Evolutionary conservation across 2,797 vertebrate species (phyloP), one percentile per base, ranked within the genome.

Genomic region (Xenentodon cancila): DNA sequence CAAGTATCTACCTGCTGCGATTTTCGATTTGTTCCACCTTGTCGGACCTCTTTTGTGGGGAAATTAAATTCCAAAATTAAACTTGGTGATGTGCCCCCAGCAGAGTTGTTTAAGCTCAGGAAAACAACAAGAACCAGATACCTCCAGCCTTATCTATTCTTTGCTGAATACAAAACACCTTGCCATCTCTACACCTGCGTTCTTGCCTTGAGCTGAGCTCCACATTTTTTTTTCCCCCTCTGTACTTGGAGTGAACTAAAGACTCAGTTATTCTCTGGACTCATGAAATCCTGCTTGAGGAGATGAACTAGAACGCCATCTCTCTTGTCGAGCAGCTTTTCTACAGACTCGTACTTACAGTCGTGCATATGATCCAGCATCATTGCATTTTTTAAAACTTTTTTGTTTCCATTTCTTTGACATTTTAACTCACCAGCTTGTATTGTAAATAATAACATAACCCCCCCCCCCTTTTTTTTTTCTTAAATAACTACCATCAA

Each of bases 41-140:
- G 73, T 68, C 79, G 86, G 91, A 89, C 89, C 89, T 90, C 87
- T 80, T 92, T 91, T 88, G 84, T 85, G 84, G 84, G 84, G 73
- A 91, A 92, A 93, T 92, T 91, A 89, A 91, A 92, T 90, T 91
- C 85, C 88, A 85, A 88, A 93, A 91, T 92, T 90, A 91, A 92
- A 88, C 76, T 82, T 71, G 54, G 81, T 88, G 83, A 82, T 43
- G 64, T 52, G 79, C 81, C 78, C 84, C 80, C 62, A 89, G 88
- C 80, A 11, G 54, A 86, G 73, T 84, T 83, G 78, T 48, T 48
- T 40, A 15, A 40, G 69, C 77, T 67, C 64, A 59, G 63, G 66
- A 84, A 81, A 81, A 86, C 78, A 89, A 77, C 68, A 80, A 66
- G 76, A 87, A 86, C 59, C 71, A 58, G 75, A 54, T 49, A 79